These are phyloP conservation scores for Ormyrus rosae DNA, from an alignment of 2,888 invertebrate genomes.

Conservation along the genomic window DNA sequence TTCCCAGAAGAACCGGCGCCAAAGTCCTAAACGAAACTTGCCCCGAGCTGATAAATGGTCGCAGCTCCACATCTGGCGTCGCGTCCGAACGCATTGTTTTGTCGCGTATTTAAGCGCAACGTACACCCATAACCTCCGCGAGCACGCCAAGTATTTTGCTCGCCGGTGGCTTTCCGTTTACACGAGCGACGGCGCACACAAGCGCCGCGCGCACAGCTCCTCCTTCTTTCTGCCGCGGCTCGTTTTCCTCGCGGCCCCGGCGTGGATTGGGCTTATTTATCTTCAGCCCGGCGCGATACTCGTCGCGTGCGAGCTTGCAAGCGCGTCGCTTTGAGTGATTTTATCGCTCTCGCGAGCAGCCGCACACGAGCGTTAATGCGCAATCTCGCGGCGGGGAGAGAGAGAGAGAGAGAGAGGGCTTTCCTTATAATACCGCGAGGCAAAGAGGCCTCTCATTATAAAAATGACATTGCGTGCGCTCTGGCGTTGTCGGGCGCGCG, in stretches of 20 bases:
- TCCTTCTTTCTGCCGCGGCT: not conserved
- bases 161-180: not conserved
- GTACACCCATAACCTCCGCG: not conserved
- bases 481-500: not conserved
- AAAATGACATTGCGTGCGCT: conserved; percentile 47
- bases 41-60: conserved; percentile 21
- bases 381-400: conserved; percentile 6
- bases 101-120: not conserved
- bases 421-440: not conserved
- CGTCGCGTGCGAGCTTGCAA: not conserved
- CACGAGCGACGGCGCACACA: not conserved
- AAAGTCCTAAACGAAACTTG: not conserved
- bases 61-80: conserved; percentile 22
- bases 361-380: conserved; percentile 5
- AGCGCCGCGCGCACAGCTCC: too few relatives aligned
- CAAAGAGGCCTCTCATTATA: conserved; percentile 28
- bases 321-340: not conserved
- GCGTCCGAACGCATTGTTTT: conserved; percentile 20
- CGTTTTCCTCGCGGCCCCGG: not conserved
- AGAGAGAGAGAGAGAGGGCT: not conserved
- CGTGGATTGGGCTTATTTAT: conserved; percentile 41
- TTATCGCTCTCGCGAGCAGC: conserved; percentile 11
- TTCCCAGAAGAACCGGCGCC: too few relatives aligned
- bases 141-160: not conserved
- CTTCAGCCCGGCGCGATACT: conserved; percentile 19